Evolutionary conservation across 2,888 invertebrate species (phyloP).

Genomic region (Syritta pipiens): DNA sequence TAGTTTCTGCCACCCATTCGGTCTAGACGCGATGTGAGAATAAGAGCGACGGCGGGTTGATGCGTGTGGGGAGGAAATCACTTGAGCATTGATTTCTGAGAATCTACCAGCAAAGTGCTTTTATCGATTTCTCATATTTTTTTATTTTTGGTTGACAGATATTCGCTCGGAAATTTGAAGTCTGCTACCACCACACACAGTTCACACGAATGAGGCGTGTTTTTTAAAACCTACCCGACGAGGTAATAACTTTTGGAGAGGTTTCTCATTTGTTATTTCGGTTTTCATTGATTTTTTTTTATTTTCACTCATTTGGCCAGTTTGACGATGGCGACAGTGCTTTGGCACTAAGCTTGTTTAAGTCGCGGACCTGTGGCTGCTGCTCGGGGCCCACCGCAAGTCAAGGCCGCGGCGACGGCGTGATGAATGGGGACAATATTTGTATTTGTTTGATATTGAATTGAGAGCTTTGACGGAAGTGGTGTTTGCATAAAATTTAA

Average conservation of each 20-base stretch:
- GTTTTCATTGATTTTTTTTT: background rate
- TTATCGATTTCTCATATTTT: conserved; percentile 36
- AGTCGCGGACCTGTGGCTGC: background rate
- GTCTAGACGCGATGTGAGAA: too few relatives aligned
- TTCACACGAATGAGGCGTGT: too few relatives aligned
- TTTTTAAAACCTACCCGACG: conserved; percentile 38
- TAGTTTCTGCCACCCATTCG: too few relatives aligned
- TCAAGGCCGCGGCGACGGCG: conserved; percentile 46
- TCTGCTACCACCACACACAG: too few relatives aligned
- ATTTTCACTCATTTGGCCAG: conserved; percentile 33
- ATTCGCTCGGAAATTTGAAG: too few relatives aligned
- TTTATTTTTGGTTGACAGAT: too few relatives aligned
- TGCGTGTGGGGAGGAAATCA: background rate
- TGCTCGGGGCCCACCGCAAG: too few relatives aligned
- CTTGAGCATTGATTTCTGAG: background rate
- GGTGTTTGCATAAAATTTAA: conserved; percentile 25
- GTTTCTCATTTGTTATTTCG: background rate
- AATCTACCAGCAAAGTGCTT: conserved; percentile 10
- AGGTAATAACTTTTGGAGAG: conserved; percentile 34
- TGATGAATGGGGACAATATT: conserved; percentile 17
- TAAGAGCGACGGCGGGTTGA: background rate
- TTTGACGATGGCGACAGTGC: conserved; percentile 32
- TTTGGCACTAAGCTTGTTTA: conserved; percentile 32
- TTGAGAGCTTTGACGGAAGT: conserved; percentile 12
- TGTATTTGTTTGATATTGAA: conserved; percentile 24